Percentiles rank a stretch among this genome's conserved stretches.
Conservation (phyloP, 37 sponge, comb jelly and placozoan species). For the Petrosia ficiformis region DNA sequence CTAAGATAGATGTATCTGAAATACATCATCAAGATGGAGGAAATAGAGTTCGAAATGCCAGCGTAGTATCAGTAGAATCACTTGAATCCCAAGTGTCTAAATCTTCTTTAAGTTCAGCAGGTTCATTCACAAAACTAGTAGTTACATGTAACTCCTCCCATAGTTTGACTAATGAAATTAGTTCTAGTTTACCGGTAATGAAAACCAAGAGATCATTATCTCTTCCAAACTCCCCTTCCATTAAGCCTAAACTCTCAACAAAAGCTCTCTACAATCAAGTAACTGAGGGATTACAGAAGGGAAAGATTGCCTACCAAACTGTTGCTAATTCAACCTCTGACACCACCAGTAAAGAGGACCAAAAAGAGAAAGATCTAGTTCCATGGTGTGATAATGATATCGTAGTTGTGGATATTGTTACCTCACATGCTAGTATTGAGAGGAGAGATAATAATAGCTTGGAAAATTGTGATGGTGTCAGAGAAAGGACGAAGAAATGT, state of each 20-base stretch:
- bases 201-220: background rate
- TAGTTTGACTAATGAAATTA: background rate
- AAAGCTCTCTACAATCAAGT: background rate
- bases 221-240: background rate
- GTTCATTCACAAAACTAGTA: background rate
- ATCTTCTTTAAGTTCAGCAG: conserved; percentile 1
- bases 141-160: background rate
- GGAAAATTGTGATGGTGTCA: no score
- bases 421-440: no score
- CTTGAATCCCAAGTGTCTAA: conserved; percentile 14
- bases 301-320: background rate
- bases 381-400: no score
- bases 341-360: no score
- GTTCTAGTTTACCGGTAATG: background rate
- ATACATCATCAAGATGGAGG: no score
- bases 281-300: background rate
- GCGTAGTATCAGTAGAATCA: conserved; percentile 1
- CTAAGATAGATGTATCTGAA: no score
- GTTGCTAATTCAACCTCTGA: no score
- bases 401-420: no score
- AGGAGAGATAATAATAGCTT: no score
- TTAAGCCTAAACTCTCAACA: background rate
- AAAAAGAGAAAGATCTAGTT: no score
- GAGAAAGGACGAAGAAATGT: no score
- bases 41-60: background rate